A percentile compares a stretch with the other conserved stretches of the same genome.
Conservation (phyloP, 2,888 invertebrate genomes). For the Ectropis crepuscularia region DNA sequence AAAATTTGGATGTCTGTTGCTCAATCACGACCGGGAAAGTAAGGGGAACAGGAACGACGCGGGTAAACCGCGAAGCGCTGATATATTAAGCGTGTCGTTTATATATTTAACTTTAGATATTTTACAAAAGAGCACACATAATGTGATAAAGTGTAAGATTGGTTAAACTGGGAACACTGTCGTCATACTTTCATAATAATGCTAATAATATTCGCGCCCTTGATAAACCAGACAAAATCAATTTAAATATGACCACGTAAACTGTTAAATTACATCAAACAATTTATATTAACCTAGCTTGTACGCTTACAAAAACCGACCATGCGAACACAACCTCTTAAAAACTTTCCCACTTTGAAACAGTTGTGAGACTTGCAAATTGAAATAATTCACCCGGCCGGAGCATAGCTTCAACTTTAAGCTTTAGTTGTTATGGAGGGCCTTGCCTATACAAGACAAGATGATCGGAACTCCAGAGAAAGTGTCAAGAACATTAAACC, state of each 20-base stretch:
- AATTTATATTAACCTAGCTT: conserved; percentile 26
- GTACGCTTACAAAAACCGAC: conserved; percentile 50
- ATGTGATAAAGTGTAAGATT: too few relatives aligned
- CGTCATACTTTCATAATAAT: neutral
- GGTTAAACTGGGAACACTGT: neutral
- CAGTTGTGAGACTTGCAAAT: conserved; percentile 70
- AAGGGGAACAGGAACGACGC: too few relatives aligned
- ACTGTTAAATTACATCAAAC: conserved; percentile 18
- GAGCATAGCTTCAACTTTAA: conserved; percentile 59
- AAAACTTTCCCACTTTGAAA: conserved; percentile 68
- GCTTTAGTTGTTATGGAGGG: conserved; percentile 57
- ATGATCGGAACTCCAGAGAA: conserved; percentile 8
- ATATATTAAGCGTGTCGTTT: too few relatives aligned
- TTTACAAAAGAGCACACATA: too few relatives aligned
- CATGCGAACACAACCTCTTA: conserved; percentile 64
- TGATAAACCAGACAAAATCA: conserved; percentile 21
- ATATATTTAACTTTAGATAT: too few relatives aligned
- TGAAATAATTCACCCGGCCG: conserved; percentile 72
- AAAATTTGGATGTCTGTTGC: too few relatives aligned
- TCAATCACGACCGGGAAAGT: too few relatives aligned
- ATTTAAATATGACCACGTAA: conserved; percentile 13
- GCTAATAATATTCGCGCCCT: neutral
- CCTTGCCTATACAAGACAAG: conserved; percentile 28
- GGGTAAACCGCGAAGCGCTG: too few relatives aligned
- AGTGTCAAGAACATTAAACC: neutral